Evolutionary conservation across 2,888 invertebrate species (phyloP), one percentile per base, ranked within the genome.

Genomic region (Vanessa cardui): DNA sequence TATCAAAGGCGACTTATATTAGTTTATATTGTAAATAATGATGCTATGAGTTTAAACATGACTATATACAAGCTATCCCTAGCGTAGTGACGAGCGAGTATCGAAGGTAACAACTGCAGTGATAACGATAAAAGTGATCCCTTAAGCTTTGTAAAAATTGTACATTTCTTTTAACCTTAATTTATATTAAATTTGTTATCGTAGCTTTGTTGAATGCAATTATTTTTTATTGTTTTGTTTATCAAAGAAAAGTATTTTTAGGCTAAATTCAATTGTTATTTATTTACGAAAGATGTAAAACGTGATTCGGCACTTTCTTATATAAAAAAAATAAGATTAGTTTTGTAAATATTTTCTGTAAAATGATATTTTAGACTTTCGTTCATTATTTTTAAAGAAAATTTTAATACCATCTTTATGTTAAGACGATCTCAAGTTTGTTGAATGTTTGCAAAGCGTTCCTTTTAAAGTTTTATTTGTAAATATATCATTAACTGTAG

Each of bases 381-480:
- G 87, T 88, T 89, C 87, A 86, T 87, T 84, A 84, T 88, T 87
- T 87, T 75, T 83, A 81, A 78, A 80, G 39, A 87, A 68, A 87
- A 84, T 83, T 87, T 87, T 91, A 89, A 74, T 91, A 92, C 91
- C 91, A 91, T 91, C 90, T 87, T 88, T 90, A 92, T 86, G 88
- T 90, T 92, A 92, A 92, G 90, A 91, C 91, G 92, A 92, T 92
- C 92, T 92, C 92, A 92, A 91, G 89, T 91, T 90, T 91, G 91
- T 92, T 92, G 91, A 90, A 91, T 91, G 90, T 91, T 92, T 92
- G 89, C 90, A 90, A 92, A 92, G 92, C 91, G 92, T 92, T 92
- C 92, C 91, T 91, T 90, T 90, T 89, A 92, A 92, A 91, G 91
- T 90, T 92, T 92, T 91, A 92, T 91, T 90, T 92, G 92, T 92